These are phyloP conservation scores for Cotesia chilonis DNA, from an alignment of 1,140 invertebrate genomes.

Conservation along the genomic window DNA sequence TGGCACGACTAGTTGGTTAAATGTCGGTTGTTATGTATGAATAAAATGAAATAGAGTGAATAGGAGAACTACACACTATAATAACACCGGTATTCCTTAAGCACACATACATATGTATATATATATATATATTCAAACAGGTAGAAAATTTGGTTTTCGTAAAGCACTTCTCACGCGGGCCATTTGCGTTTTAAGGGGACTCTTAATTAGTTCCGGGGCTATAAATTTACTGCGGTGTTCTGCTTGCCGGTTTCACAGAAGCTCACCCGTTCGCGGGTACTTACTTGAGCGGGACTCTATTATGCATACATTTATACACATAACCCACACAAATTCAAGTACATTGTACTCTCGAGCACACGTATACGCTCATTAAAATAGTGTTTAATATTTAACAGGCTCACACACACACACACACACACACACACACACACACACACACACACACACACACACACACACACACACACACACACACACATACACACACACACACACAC, in stretches of 20 bases:
- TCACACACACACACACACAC: too few species aligned
- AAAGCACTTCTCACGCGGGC: conserved; percentile 31
- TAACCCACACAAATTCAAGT: background rate
- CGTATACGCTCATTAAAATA: too few species aligned
- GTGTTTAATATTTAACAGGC: too few species aligned
- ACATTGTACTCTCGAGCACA: background rate
- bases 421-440: too few species aligned
- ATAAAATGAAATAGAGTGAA: too few species aligned
- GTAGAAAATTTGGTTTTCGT: conserved; percentile 37
- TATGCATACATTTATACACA: conserved; percentile 20
- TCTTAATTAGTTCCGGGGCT: conserved; percentile 41
- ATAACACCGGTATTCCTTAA: background rate
- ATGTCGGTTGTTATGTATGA: too few species aligned
- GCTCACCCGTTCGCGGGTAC: conserved; percentile 40
- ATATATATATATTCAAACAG: conserved; percentile 37
- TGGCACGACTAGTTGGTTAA: too few species aligned
- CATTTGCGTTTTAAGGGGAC: conserved; percentile 40
- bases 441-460: too few species aligned
- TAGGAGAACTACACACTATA: too few species aligned
- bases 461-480: too few species aligned
- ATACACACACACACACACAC: too few species aligned
- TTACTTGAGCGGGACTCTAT: conserved; percentile 19
- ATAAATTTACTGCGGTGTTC: conserved; percentile 36
- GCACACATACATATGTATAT: background rate
- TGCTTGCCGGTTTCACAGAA: conserved; percentile 51